Evolutionary conservation across 2,113 vertebrate genomes (phyloP).

Genomic region (Morone chrysops): DNA sequence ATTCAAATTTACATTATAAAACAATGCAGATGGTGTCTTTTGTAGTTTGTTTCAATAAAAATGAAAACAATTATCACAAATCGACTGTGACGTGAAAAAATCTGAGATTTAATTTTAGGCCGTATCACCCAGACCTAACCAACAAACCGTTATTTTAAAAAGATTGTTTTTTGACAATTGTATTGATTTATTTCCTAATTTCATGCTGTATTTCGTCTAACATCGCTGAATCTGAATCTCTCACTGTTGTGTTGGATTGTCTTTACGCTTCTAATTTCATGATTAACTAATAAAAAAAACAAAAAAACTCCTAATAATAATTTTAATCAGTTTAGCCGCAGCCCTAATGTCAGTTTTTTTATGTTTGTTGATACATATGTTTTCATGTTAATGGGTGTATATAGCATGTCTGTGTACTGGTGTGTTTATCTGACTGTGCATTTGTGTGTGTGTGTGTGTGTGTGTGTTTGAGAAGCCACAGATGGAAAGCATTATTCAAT

Average conservation of each 20-base stretch:
- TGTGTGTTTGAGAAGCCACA: constrained; percentile 2
- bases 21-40: no score
- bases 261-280: not conserved
- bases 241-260: not conserved
- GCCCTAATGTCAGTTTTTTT: not conserved
- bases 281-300: not conserved
- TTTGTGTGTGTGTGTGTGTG: not conserved
- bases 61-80: no score
- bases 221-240: no score
- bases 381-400: not conserved
- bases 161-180: not conserved
- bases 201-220: not conserved
- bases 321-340: not conserved
- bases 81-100: no score
- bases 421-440: no score
- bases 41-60: no score
- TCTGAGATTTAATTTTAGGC: no score
- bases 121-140: no score
- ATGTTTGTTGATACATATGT: not conserved
- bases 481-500: constrained; percentile 36
- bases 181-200: not conserved
- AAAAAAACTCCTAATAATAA: not conserved
- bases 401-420: not conserved
- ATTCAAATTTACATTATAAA: no score
- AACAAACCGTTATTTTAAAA: not conserved